Conservation (phyloP, 2,888 invertebrate genomes). For the Dorcus parallelipipedus region DNA sequence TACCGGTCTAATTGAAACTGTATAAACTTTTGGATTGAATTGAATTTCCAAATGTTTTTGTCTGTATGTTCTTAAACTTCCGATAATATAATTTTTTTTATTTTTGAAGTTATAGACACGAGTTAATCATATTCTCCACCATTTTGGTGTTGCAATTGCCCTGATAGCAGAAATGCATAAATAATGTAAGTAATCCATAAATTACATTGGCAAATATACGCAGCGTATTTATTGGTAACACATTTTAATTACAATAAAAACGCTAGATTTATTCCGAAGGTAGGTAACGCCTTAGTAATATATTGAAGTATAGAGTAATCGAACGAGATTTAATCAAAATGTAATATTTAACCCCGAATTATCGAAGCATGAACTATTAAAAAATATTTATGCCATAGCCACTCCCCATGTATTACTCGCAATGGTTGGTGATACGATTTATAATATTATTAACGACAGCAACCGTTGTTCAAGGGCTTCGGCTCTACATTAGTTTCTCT, state of each 20-base stretch:
- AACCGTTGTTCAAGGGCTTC: slow-evolving; percentile 28
- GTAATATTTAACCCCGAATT: slow-evolving; percentile 28
- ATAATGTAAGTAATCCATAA: not conserved
- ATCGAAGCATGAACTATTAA: slow-evolving; percentile 39
- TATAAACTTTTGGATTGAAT: too few species aligned
- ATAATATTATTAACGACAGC: slow-evolving; percentile 31
- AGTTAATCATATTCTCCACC: too few species aligned
- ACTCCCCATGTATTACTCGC: slow-evolving; percentile 30
- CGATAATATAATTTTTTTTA: too few species aligned
- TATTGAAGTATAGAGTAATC: not conserved
- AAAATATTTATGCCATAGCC: slow-evolving; percentile 40
- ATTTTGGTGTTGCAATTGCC: too few species aligned
- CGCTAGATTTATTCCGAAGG: slow-evolving; percentile 1
- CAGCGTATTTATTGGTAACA: not conserved
- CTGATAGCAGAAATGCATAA: not conserved
- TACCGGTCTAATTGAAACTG: too few species aligned
- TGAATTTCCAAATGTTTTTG: too few species aligned
- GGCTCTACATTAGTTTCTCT: slow-evolving; percentile 29
- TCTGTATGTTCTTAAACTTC: too few species aligned
- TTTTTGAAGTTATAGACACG: too few species aligned
- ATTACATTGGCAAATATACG: slow-evolving; percentile 1
- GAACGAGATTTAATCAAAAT: slow-evolving; percentile 17
- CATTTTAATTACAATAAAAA: not conserved
- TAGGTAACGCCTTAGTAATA: slow-evolving; percentile 5
- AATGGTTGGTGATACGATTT: slow-evolving; percentile 32